Conservation (phyloP, 2,888 invertebrate species). For the Sceliomorpha sp. region DNA sequence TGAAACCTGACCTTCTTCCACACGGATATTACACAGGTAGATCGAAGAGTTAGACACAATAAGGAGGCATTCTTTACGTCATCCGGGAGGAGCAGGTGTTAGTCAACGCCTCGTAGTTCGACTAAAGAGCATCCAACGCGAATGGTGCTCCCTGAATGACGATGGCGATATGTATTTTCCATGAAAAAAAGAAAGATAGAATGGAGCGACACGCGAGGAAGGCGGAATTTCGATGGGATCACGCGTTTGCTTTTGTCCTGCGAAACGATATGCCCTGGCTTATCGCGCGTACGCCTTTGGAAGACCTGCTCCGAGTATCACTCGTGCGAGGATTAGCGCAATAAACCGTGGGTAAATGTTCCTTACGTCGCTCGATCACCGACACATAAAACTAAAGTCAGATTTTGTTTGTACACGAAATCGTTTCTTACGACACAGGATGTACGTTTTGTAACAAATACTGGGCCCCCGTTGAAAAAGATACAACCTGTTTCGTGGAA, state of each 20-base stretch:
- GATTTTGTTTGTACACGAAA: background rate
- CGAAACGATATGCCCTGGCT: background rate
- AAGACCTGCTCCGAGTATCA: slow-evolving; percentile 3
- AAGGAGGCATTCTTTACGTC: slow-evolving; percentile 25
- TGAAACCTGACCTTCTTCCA: slow-evolving; percentile 39
- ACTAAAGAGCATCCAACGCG: slow-evolving; percentile 14
- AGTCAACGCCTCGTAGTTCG: slow-evolving; percentile 33
- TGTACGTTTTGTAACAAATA: no score
- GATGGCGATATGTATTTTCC: slow-evolving; percentile 15
- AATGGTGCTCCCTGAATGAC: slow-evolving; percentile 15
- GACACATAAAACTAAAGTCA: background rate
- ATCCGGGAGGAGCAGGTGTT: slow-evolving; percentile 50
- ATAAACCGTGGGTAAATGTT: slow-evolving; percentile 3
- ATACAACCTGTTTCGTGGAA: no score
- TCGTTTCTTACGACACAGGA: background rate
- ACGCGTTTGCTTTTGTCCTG: slow-evolving; percentile 18
- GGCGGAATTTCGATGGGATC: slow-evolving; percentile 43
- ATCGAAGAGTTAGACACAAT: slow-evolving; percentile 25
- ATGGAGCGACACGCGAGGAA: slow-evolving; percentile 14
- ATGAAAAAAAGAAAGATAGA: slow-evolving; percentile 16
- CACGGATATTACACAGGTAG: slow-evolving; percentile 29
- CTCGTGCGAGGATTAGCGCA: slow-evolving; percentile 4
- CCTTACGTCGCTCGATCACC: slow-evolving; percentile 1
- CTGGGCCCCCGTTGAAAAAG: no score
- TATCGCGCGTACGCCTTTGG: background rate